Evolutionary conservation across 2,797 vertebrate species (phyloP).

Genomic region (Rhinophrynus dorsalis): DNA sequence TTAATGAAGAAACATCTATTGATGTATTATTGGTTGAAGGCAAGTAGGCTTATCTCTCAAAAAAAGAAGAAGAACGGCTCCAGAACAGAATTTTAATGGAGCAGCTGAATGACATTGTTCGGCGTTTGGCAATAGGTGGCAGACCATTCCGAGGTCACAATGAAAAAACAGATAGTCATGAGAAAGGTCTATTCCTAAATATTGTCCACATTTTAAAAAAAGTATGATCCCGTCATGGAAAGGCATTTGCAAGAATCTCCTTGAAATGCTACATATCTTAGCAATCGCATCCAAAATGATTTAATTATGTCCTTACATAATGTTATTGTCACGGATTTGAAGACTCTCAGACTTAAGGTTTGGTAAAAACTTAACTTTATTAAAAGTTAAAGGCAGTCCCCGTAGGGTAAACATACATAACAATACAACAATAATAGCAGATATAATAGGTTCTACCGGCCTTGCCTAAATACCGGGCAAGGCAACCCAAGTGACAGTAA

Average conservation of each 20-base stretch:
- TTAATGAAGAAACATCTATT: neutral
- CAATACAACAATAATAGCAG: too few relatives aligned
- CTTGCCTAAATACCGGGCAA: too few relatives aligned
- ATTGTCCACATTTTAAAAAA: neutral
- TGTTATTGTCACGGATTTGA: too few relatives aligned
- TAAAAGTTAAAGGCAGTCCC: too few relatives aligned
- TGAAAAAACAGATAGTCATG: neutral
- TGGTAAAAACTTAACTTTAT: too few relatives aligned
- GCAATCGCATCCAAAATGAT: neutral
- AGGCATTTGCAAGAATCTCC: neutral
- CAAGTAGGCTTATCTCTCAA: neutral
- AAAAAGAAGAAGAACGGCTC: neutral
- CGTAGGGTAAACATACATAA: too few relatives aligned
- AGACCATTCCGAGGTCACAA: neutral
- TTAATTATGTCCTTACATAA: constrained; percentile 3
- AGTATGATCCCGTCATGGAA: neutral
- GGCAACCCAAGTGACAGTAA: too few relatives aligned
- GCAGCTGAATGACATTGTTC: neutral
- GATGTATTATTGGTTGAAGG: neutral
- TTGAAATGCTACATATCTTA: neutral
- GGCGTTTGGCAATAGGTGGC: neutral
- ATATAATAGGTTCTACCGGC: too few relatives aligned
- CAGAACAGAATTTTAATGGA: neutral
- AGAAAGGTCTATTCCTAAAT: neutral
- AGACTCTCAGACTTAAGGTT: too few relatives aligned